These are phyloP conservation scores for Crypturellus undulatus DNA, from an alignment of 2,113 vertebrate species.

Conservation along the genomic window DNA sequence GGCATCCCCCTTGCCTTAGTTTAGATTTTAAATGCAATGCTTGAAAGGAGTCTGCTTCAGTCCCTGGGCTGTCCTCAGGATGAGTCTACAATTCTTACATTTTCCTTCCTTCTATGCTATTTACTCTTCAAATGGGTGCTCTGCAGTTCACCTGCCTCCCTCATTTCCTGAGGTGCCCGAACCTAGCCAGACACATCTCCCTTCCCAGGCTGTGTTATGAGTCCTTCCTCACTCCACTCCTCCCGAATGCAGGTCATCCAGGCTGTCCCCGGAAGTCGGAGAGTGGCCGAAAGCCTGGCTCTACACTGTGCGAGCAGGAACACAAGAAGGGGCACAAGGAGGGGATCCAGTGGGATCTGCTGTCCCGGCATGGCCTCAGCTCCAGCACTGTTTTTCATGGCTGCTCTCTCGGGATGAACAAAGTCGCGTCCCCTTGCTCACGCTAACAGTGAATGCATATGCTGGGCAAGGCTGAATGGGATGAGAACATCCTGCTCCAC, in stretches of 20 bases:
- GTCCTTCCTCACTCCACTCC: not conserved
- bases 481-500: not conserved
- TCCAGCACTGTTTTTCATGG: fast-evolving
- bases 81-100: not conserved
- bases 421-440: not conserved
- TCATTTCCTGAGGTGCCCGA: not conserved
- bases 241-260: not conserved
- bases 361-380: not conserved
- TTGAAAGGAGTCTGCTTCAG: not conserved
- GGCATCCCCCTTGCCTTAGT: not conserved
- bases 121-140: not conserved
- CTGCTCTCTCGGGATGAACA: not conserved
- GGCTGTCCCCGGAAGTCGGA: not conserved
- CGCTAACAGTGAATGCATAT: fast-evolving
- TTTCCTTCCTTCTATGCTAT: not conserved
- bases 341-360: not conserved
- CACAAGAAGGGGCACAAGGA: no score
- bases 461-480: not conserved
- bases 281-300: no score
- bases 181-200: not conserved
- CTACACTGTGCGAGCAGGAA: no score
- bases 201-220: not conserved
- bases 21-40: not conserved
- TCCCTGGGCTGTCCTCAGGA: not conserved
- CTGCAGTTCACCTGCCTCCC: not conserved